These are phyloP conservation scores for Raja brachyura DNA, from an alignment of 2,113 vertebrate genomes.

Conservation along the genomic window DNA sequence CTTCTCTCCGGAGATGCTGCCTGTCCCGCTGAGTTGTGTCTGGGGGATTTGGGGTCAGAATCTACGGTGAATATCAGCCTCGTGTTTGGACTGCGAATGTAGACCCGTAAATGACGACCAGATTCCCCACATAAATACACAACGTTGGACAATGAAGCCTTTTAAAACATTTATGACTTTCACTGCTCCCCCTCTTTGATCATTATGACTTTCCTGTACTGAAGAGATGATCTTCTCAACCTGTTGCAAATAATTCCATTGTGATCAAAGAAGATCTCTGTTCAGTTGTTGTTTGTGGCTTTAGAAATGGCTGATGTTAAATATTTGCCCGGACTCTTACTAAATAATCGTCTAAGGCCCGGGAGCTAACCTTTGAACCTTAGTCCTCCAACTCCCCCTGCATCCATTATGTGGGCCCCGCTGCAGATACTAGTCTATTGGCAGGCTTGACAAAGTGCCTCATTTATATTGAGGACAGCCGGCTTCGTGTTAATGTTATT, in stretches of 20 bases:
- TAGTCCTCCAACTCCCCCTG: slow-evolving; percentile 19
- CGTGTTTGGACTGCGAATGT: neutral
- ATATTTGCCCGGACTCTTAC: slow-evolving; percentile 39
- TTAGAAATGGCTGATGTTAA: slow-evolving; percentile 12
- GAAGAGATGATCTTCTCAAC: neutral
- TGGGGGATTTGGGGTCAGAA: neutral
- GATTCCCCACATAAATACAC: neutral
- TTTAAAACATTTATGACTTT: no score
- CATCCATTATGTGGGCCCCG: slow-evolving; percentile 37
- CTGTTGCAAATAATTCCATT: neutral
- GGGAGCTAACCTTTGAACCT: slow-evolving; percentile 41
- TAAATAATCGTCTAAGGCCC: slow-evolving; percentile 40
- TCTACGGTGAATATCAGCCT: neutral
- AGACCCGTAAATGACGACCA: neutral
- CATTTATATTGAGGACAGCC: slow-evolving; percentile 37
- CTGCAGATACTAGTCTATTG: slow-evolving; percentile 30
- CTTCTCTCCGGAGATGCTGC: no score
- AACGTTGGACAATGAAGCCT: no score
- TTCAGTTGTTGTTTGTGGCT: neutral
- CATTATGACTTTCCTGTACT: neutral
- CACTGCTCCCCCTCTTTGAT: neutral
- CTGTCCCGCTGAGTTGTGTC: no score
- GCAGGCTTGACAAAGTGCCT: slow-evolving; percentile 28
- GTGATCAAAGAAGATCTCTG: neutral
- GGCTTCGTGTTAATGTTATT: slow-evolving; percentile 39